A percentile compares a stretch with the other conserved stretches of the same genome.
Evolutionary conservation across 1,140 invertebrate genomes (phyloP).

Genomic region (Halictus rubicundus): DNA sequence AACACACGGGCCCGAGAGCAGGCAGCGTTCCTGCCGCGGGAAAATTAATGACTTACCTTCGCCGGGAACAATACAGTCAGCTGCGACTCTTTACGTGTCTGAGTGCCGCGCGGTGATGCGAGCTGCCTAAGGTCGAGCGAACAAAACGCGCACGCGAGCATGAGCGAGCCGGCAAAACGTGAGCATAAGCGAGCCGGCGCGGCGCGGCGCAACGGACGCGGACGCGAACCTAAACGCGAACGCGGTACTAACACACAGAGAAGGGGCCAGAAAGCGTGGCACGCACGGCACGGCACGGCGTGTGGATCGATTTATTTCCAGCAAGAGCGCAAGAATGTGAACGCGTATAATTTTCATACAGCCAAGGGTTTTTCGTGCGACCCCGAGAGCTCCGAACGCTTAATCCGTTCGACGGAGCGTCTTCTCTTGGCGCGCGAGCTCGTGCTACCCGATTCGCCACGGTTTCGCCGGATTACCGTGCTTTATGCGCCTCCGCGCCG

Average conservation of each 20-base stretch:
- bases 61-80: constrained; percentile 77
- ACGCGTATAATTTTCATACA: constrained; percentile 63
- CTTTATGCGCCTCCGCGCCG: neutral
- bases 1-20: neutral
- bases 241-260: too few species aligned
- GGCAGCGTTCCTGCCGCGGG: constrained; percentile 54
- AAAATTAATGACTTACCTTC: constrained; percentile 78
- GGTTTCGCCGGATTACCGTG: constrained; percentile 37
- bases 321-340: constrained; percentile 49
- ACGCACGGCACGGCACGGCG: neutral
- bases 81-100: constrained; percentile 74
- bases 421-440: neutral
- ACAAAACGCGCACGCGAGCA: constrained; percentile 51
- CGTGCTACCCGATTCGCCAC: constrained; percentile 31
- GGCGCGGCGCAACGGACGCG: too few species aligned
- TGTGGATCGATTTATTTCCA: constrained; percentile 70
- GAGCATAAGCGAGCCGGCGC: too few species aligned
- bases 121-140: constrained; percentile 69
- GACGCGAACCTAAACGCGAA: too few species aligned
- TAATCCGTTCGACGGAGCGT: constrained; percentile 9
- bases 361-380: constrained; percentile 10
- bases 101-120: constrained; percentile 64
- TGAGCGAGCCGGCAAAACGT: neutral
- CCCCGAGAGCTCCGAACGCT: neutral
- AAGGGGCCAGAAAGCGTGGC: too few species aligned